These are phyloP conservation scores for Mallotus villosus DNA, from an alignment of 2,797 vertebrate species.

Conservation along the genomic window DNA sequence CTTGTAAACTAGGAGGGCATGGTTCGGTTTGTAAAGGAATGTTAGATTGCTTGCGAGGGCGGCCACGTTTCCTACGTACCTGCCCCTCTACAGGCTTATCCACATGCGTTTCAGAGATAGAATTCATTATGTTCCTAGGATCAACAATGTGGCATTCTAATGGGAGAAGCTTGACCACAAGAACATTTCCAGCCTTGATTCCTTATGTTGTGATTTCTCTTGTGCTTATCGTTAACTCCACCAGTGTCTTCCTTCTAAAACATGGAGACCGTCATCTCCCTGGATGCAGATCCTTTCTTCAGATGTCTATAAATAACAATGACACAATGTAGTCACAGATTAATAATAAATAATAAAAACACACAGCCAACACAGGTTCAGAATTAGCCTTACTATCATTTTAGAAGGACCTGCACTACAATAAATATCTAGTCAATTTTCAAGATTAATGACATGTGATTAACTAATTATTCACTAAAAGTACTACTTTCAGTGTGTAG, in stretches of 20 bases:
- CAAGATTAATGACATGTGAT: background rate
- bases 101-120: background rate
- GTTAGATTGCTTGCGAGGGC: slow-evolving; percentile 42
- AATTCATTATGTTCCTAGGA: background rate
- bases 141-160: background rate
- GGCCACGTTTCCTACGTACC: slow-evolving; percentile 45
- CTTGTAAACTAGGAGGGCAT: background rate
- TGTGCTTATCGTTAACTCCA: background rate
- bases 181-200: background rate
- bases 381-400: no score
- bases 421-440: background rate
- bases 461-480: background rate
- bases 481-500: no score
- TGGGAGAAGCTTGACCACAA: background rate
- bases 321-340: no score
- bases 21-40: background rate
- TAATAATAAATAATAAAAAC: no score
- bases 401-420: no score
- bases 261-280: background rate
- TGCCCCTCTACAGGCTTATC: slow-evolving; percentile 2
- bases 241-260: background rate
- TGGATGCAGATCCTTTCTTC: background rate
- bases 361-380: no score
- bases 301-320: background rate
- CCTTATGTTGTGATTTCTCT: background rate